These are phyloP conservation scores for Bombyx huttoni DNA, from an alignment of 2,888 invertebrate genomes.

Conservation along the genomic window DNA sequence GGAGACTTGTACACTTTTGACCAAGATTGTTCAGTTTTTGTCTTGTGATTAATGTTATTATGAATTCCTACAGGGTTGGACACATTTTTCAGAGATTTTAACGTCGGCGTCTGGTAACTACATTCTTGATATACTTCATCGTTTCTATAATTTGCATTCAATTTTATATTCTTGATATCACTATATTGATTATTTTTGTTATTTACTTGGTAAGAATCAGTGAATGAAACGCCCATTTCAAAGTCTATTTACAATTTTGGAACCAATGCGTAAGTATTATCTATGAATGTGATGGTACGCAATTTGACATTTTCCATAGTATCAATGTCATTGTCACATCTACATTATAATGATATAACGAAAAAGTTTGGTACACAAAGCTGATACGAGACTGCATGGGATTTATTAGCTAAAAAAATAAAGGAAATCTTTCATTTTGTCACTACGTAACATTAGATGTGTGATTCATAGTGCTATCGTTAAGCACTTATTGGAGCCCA, in stretches of 20 bases:
- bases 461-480: no score
- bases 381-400: no score
- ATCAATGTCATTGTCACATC: neutral
- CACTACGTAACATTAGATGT: no score
- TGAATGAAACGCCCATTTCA: conserved; percentile 21
- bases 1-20: conserved; percentile 39
- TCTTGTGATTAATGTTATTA: conserved; percentile 9
- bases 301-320: neutral
- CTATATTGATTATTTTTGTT: conserved; percentile 9
- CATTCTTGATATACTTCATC: conserved; percentile 42
- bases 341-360: no score
- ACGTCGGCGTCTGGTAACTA: conserved; percentile 18
- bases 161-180: conserved; percentile 16
- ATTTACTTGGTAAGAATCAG: conserved; percentile 8
- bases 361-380: no score
- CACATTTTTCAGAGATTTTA: neutral
- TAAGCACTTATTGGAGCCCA: no score
- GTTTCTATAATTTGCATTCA: conserved; percentile 23
- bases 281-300: neutral
- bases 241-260: neutral
- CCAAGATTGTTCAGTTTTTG: conserved; percentile 24
- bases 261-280: neutral
- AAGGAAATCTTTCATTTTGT: no score
- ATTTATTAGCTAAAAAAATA: no score
- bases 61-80: conserved; percentile 6